Percentiles rank a stretch among this genome's conserved stretches.
These are phyloP conservation scores for Heterotis niloticus DNA, from an alignment of 2,113 vertebrate species.

Conservation along the genomic window DNA sequence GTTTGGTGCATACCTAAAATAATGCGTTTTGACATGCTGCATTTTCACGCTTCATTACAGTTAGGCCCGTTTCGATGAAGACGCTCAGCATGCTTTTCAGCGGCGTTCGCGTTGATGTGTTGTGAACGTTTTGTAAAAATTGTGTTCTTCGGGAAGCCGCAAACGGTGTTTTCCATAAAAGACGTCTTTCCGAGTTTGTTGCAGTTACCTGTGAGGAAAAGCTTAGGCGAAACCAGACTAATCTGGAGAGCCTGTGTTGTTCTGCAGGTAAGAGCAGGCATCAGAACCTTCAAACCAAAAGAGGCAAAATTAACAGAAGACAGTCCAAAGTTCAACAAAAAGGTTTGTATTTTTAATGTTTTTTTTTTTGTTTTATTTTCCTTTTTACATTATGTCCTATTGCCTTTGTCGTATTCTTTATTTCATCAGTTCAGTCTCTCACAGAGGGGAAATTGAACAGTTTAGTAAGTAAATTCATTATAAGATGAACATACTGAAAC, in stretches of 20 bases:
- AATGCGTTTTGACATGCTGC: background rate
- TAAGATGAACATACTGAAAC: too few species aligned
- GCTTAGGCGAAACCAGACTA: background rate
- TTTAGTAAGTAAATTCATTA: too few species aligned
- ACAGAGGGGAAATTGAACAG: too few species aligned
- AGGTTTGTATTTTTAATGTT: conserved; percentile 65
- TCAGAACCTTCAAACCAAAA: conserved; percentile 79
- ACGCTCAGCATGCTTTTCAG: background rate
- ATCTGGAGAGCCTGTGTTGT: background rate
- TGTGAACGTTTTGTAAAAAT: background rate
- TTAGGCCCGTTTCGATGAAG: too few species aligned
- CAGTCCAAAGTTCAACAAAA: conserved; percentile 87
- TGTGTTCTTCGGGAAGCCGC: background rate
- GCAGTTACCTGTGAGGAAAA: background rate
- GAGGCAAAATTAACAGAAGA: conserved; percentile 80
- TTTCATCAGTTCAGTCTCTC: too few species aligned
- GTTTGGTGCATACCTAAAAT: background rate
- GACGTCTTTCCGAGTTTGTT: background rate
- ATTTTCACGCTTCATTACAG: background rate
- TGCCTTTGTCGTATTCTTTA: too few species aligned
- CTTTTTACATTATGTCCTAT: too few species aligned
- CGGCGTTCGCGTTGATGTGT: background rate
- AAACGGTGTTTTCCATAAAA: background rate
- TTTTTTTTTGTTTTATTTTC: background rate
- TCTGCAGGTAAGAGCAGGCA: conserved; percentile 78